A percentile compares a stretch with the other conserved stretches of the same genome.
Conservation (phyloP, 2,797 vertebrate genomes). For the Halcyon badia region DNA sequence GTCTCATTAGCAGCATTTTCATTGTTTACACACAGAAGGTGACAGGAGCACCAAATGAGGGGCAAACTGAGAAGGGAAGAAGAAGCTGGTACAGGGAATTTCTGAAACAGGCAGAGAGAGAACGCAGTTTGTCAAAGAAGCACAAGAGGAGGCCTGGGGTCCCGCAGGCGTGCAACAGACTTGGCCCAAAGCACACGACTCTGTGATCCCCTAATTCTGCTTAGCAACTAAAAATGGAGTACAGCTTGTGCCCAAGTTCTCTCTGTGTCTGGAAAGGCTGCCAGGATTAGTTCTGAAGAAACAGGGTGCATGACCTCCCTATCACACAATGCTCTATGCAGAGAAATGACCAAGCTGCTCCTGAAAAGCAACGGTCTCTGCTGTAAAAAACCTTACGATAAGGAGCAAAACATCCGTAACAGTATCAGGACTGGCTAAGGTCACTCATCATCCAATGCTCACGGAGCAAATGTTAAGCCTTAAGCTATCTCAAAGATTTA, state of each 20-base stretch:
- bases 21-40: neutral
- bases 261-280: neutral
- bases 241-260: neutral
- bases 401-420: neutral
- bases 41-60: neutral
- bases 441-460: neutral
- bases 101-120: neutral
- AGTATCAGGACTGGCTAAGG: neutral
- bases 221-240: neutral
- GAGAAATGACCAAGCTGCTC: neutral
- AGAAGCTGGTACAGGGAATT: neutral
- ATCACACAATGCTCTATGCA: neutral
- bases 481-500: neutral
- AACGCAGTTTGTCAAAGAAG: neutral
- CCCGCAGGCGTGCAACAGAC: neutral
- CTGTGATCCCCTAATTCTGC: neutral
- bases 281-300: neutral
- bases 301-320: fast-evolving
- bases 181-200: neutral
- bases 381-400: neutral
- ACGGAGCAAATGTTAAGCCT: neutral
- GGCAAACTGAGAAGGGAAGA: neutral
- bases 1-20: neutral
- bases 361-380: neutral
- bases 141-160: neutral